Evolutionary conservation across 2,888 invertebrate genomes (phyloP).

Genomic region (Thalpophila matura): DNA sequence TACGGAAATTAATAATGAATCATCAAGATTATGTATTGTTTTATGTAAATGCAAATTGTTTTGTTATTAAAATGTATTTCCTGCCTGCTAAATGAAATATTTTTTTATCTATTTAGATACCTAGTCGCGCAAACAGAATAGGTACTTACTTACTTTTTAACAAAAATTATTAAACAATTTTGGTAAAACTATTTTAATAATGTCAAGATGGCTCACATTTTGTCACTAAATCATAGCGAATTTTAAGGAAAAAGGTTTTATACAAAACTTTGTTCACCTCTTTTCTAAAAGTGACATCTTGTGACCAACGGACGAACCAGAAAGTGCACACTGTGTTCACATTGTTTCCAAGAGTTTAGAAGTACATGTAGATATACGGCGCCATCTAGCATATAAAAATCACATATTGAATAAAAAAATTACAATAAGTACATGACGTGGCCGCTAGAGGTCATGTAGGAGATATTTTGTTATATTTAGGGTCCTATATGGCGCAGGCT

Average conservation of each 20-base stretch:
- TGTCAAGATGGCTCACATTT: neutral
- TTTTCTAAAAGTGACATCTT: conserved; percentile 19
- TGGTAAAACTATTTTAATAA: neutral
- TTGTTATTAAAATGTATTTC: too few relatives aligned
- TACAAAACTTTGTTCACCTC: neutral
- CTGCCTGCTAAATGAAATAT: too few relatives aligned
- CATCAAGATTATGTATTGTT: neutral
- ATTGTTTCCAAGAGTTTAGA: neutral
- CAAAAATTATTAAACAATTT: too few relatives aligned
- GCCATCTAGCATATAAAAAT: neutral
- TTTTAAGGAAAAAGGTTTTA: neutral
- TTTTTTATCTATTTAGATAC: too few relatives aligned
- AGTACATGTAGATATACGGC: neutral
- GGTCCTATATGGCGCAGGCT: too few relatives aligned
- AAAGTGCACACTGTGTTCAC: rapidly evolving
- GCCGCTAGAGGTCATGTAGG: conserved; percentile 7
- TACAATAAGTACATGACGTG: neutral
- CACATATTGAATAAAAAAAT: neutral
- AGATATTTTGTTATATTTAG: neutral
- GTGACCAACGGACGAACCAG: neutral
- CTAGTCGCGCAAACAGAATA: too few relatives aligned
- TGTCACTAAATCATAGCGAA: neutral
- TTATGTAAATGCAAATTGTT: too few relatives aligned
- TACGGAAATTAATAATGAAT: conserved; percentile 6
- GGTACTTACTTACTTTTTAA: too few relatives aligned